These are phyloP conservation scores for Paedocypris sp. DNA, from an alignment of 2,113 vertebrate species.

Conservation along the genomic window DNA sequence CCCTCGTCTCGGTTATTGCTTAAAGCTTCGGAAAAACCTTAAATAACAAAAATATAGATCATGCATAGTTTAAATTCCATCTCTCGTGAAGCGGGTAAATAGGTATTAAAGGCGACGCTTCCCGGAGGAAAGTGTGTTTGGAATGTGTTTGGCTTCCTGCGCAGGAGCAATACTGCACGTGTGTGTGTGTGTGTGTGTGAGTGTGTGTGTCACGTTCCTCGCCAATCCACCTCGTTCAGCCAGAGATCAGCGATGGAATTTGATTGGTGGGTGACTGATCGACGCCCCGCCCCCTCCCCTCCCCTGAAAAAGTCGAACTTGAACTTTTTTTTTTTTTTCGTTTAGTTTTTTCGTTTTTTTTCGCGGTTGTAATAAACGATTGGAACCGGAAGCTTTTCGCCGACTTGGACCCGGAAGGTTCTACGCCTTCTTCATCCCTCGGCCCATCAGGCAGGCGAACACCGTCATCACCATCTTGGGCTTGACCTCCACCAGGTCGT, in stretches of 20 bases:
- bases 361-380: slow-evolving; percentile 46
- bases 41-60: slow-evolving; percentile 37
- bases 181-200: slow-evolving; percentile 1
- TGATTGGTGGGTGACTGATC: no score
- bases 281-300: slow-evolving; percentile 32
- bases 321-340: slow-evolving; percentile 43
- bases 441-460: slow-evolving; percentile 95
- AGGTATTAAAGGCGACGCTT: slow-evolving; percentile 60
- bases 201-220: slow-evolving; percentile 5
- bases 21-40: slow-evolving; percentile 24
- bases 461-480: slow-evolving; percentile 98
- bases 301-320: slow-evolving; percentile 39
- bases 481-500: slow-evolving; percentile 93
- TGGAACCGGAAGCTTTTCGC: slow-evolving; percentile 58
- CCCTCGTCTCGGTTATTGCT: background rate
- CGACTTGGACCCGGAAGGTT: background rate
- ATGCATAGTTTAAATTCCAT: slow-evolving; percentile 51
- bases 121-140: slow-evolving; percentile 56
- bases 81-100: slow-evolving; percentile 61
- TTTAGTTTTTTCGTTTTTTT: slow-evolving; percentile 30
- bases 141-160: slow-evolving; percentile 45
- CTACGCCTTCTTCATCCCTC: slow-evolving; percentile 85
- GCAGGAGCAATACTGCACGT: slow-evolving; percentile 18
- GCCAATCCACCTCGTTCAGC: background rate
- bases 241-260: no score